A percentile compares a stretch with the other conserved stretches of the same genome.
phyloP scores from a whole-genome alignment of 2,113 vertebrate genomes.

The Mormoops blainvillei region DNA sequence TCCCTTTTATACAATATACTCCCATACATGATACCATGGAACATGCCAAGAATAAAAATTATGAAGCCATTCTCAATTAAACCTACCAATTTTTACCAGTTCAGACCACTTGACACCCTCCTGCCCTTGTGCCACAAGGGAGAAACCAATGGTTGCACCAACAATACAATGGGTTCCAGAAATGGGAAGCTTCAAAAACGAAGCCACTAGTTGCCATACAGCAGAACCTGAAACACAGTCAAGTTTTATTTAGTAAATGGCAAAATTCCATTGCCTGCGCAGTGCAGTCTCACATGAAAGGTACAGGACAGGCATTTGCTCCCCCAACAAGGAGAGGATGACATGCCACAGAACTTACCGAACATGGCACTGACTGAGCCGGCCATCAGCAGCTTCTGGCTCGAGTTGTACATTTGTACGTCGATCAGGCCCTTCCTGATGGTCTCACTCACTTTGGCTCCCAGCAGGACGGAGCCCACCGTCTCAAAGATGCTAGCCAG shows the following conservation, averaged over 20 bases:
- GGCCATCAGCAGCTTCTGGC: constrained; percentile 85
- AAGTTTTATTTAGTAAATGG: neutral
- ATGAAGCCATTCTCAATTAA: neutral
- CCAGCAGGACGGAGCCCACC: constrained; percentile 91
- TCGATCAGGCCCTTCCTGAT: constrained; percentile 95
- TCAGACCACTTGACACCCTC: constrained; percentile 92
- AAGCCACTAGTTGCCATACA: constrained; percentile 94
- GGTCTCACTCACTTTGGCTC: constrained; percentile 97
- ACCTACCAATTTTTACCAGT: constrained; percentile 92
- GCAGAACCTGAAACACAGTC: constrained; percentile 86
- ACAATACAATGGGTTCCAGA: constrained; percentile 98
- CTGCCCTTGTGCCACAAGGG: constrained; percentile 90
- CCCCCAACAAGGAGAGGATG: neutral
- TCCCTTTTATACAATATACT: neutral
- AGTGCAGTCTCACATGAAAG: neutral
- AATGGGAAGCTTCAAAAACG: constrained; percentile 96
- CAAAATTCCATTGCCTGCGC: neutral
- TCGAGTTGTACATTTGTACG: constrained; percentile 86
- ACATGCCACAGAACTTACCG: constrained; percentile 82
- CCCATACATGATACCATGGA: neutral
- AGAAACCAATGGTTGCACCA: constrained; percentile 95
- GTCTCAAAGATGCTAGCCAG: constrained; percentile 96
- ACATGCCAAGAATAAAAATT: neutral
- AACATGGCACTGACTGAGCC: constrained; percentile 93
- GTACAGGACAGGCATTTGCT: neutral